Percentiles rank a stretch among this genome's conserved stretches.
These are phyloP conservation scores for Guaruba guarouba DNA, from an alignment of 2,113 vertebrate genomes.

Conservation along the genomic window DNA sequence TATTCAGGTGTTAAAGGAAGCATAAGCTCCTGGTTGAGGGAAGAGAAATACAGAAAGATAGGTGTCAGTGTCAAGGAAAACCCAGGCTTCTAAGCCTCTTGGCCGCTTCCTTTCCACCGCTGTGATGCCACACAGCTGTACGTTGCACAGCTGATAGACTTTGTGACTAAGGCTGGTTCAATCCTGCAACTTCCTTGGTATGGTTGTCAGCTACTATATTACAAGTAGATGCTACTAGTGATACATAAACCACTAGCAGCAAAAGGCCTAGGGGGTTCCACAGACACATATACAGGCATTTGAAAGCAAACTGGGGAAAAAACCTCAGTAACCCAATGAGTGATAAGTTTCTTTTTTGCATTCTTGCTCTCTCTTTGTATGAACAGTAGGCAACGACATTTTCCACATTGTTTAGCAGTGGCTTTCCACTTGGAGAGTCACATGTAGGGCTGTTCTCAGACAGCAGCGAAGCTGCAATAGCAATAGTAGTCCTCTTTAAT, in stretches of 20 bases:
- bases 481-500: neutral
- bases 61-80: neutral
- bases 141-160: neutral
- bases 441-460: neutral
- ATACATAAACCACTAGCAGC: neutral
- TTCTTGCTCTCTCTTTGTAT: neutral
- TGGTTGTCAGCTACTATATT: neutral
- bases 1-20: neutral
- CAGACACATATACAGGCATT: neutral
- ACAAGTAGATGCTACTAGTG: neutral
- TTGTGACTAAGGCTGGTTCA: neutral
- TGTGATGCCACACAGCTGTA: neutral
- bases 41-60: neutral
- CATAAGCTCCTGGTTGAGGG: neutral
- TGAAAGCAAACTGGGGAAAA: neutral
- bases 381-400: neutral
- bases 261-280: fast-evolving
- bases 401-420: neutral
- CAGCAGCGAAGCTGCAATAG: neutral
- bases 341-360: neutral
- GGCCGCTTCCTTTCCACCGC: neutral
- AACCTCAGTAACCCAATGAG: fast-evolving
- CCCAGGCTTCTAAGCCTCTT: neutral
- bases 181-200: neutral
- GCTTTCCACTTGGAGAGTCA: neutral